These are phyloP conservation scores for Stenichneumon culpator DNA, from an alignment of 2,888 invertebrate genomes.

Conservation along the genomic window DNA sequence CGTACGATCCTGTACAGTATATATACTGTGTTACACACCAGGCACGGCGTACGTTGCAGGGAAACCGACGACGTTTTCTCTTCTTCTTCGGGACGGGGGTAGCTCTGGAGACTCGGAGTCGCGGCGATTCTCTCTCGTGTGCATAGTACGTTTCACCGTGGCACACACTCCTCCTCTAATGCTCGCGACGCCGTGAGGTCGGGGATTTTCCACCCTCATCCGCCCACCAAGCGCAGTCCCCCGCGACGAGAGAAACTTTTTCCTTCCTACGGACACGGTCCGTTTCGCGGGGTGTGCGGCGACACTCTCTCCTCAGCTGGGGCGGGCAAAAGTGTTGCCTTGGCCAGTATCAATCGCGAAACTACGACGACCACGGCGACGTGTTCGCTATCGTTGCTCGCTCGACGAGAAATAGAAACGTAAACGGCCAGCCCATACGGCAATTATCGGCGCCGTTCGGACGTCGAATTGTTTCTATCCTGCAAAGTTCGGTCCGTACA, in stretches of 20 bases:
- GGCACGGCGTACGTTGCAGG: conserved; percentile 34
- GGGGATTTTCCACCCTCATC: conserved; percentile 52
- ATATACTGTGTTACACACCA: background rate
- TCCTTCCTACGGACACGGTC: conserved; percentile 44
- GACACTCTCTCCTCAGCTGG: conserved; percentile 4
- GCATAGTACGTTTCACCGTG: conserved; percentile 48
- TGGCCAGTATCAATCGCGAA: conserved; percentile 47
- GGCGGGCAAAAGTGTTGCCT: conserved; percentile 37
- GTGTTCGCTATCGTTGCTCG: conserved; percentile 7
- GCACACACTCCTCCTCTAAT: conserved; percentile 59
- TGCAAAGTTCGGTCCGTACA: background rate
- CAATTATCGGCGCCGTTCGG: conserved; percentile 59
- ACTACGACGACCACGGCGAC: conserved; percentile 20
- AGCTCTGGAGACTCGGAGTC: conserved; percentile 49
- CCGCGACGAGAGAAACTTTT: conserved; percentile 57
- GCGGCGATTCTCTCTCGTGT: conserved; percentile 46
- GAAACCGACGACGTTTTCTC: conserved; percentile 43
- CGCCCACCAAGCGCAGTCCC: conserved; percentile 29
- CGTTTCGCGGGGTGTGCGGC: background rate
- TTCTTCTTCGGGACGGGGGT: conserved; percentile 39
- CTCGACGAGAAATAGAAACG: conserved; percentile 54
- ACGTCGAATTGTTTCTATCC: conserved; percentile 53
- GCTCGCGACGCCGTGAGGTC: conserved; percentile 62
- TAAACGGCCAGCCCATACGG: conserved; percentile 53
- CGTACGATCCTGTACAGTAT: conserved; percentile 37